These are phyloP conservation scores for Lepus europaeus DNA, from an alignment of 2,113 vertebrate genomes.

Conservation along the genomic window DNA sequence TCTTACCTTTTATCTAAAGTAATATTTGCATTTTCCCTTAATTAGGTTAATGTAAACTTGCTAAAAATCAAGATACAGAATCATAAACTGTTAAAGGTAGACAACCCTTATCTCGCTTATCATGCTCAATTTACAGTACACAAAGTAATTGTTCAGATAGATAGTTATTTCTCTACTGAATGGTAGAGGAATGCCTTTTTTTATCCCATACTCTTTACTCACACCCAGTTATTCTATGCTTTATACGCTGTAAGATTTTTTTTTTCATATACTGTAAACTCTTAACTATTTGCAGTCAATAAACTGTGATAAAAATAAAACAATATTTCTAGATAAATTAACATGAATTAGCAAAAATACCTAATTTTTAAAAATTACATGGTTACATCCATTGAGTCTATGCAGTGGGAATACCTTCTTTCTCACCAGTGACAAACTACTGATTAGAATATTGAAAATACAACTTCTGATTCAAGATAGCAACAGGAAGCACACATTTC, in stretches of 20 bases:
- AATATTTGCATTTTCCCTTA: slow-evolving; percentile 8
- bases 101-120: neutral
- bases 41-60: neutral
- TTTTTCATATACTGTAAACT: slow-evolving; percentile 7
- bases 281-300: neutral
- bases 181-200: neutral
- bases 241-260: neutral
- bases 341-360: neutral
- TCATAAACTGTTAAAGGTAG: neutral
- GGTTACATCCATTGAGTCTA: neutral
- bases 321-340: neutral
- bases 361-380: neutral
- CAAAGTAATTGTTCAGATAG: neutral
- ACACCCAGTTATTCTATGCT: neutral
- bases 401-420: neutral
- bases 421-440: neutral
- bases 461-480: neutral
- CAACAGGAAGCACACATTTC: neutral
- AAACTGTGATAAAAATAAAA: slow-evolving; percentile 29
- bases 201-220: neutral
- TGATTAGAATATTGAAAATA: neutral
- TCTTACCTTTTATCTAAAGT: neutral
- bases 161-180: neutral
- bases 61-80: slow-evolving; percentile 6
- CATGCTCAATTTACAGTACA: neutral